Conservation (phyloP, 2,888 invertebrate genomes). For the Andrena camellia region DNA sequence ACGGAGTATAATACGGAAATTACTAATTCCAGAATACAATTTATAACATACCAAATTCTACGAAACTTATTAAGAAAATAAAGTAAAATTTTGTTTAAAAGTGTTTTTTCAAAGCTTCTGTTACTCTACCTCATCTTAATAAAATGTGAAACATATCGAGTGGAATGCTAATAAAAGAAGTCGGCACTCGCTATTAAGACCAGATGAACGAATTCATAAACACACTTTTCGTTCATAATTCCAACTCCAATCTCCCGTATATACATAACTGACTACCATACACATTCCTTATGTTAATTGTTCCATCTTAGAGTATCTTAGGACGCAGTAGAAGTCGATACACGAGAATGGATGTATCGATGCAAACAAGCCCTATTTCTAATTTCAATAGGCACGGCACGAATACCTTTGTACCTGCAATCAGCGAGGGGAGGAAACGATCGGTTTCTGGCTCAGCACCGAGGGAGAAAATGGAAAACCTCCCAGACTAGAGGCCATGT, state of each 20-base stretch:
- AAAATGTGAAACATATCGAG: background rate
- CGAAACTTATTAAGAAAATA: background rate
- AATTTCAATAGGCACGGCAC: slow-evolving; percentile 82
- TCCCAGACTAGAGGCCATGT: slow-evolving; percentile 73
- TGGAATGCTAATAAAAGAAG: background rate
- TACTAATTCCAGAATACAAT: background rate
- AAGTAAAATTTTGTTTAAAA: background rate
- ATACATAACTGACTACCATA: background rate
- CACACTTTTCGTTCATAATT: background rate
- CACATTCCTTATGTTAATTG: background rate
- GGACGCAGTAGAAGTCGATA: slow-evolving; percentile 49
- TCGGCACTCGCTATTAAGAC: background rate
- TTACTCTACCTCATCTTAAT: slow-evolving; percentile 4
- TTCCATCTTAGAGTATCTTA: slow-evolving; percentile 1
- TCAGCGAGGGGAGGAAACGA: slow-evolving; percentile 75
- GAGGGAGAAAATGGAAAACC: slow-evolving; percentile 74
- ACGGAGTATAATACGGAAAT: background rate
- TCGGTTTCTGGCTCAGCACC: slow-evolving; percentile 71
- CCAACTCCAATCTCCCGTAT: slow-evolving; percentile 25
- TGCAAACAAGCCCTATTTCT: slow-evolving; percentile 68
- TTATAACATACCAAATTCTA: background rate
- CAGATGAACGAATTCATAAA: background rate
- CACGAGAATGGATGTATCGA: slow-evolving; percentile 54
- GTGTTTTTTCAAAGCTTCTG: background rate
- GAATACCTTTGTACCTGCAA: slow-evolving; percentile 83